These are phyloP conservation scores for Mycteria americana DNA, from an alignment of 2,797 vertebrate species.

Conservation along the genomic window DNA sequence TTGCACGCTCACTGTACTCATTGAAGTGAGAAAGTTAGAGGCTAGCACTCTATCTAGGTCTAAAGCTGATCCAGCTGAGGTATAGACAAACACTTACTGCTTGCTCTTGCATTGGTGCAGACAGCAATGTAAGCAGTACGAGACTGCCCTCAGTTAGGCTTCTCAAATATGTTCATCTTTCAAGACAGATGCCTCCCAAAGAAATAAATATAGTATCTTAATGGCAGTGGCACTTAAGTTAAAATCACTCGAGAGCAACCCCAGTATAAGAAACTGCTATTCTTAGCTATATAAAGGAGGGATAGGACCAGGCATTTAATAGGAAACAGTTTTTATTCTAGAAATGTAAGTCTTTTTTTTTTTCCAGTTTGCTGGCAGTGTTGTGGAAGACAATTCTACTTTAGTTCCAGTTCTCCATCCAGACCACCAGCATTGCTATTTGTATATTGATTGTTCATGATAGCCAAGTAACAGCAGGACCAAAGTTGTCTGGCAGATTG, in stretches of 20 bases:
- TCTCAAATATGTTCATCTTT: background rate
- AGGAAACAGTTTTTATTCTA: background rate
- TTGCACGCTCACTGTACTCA: background rate
- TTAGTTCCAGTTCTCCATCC: background rate
- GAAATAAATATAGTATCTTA: background rate
- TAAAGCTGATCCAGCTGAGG: background rate
- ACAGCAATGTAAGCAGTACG: background rate
- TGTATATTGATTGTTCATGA: background rate
- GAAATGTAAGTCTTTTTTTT: background rate
- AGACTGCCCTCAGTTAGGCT: background rate
- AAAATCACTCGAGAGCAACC: background rate
- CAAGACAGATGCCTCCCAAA: background rate
- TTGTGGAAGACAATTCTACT: background rate
- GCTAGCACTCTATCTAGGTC: background rate
- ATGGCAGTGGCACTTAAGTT: background rate
- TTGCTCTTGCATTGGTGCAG: background rate
- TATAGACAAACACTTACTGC: rapidly evolving
- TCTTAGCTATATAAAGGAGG: background rate
- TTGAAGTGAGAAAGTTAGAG: background rate
- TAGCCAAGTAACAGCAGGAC: background rate
- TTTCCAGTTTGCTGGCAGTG: background rate
- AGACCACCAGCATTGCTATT: background rate
- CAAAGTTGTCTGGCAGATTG: background rate
- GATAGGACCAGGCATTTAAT: background rate
- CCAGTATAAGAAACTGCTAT: background rate